These are phyloP conservation scores for Channallabes apus DNA, from an alignment of 2,797 vertebrate species.

Conservation along the genomic window DNA sequence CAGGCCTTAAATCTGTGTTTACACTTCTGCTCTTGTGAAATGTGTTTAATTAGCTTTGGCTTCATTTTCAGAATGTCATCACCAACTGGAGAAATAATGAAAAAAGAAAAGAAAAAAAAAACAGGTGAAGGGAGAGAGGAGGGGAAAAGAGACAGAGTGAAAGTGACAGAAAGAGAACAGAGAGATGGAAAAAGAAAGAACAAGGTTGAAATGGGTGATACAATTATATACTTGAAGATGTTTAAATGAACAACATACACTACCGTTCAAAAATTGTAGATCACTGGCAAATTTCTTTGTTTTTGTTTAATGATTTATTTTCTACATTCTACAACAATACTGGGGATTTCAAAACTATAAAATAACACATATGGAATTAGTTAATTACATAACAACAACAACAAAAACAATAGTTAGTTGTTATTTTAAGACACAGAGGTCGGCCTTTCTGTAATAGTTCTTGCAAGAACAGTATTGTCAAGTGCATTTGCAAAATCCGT, in stretches of 20 bases:
- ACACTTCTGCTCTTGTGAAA: conserved; percentile 39
- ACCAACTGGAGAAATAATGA: conserved; percentile 48
- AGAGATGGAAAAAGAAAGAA: conserved; percentile 3
- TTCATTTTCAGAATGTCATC: conserved; percentile 58
- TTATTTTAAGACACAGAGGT: no score
- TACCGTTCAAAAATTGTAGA: no score
- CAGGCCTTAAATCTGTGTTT: conserved; percentile 30
- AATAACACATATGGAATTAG: no score
- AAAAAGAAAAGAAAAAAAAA: not conserved
- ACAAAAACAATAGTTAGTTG: no score
- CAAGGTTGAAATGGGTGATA: conserved; percentile 38
- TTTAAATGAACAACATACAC: not conserved
- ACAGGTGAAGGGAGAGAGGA: not conserved
- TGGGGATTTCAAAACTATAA: no score
- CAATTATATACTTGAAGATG: not conserved
- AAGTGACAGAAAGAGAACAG: conserved; percentile 18
- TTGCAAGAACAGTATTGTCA: no score
- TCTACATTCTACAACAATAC: no score
- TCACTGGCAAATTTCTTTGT: no score
- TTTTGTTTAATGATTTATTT: no score
- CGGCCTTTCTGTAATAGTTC: no score
- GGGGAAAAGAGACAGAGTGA: not conserved
- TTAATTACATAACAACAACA: no score
- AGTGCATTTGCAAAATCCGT: no score
- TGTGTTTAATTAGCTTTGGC: conserved; percentile 54